Evolutionary conservation across 2,888 invertebrate genomes (phyloP), one percentile per base, ranked within the genome.

Genomic region (Parochlus steinenii): DNA sequence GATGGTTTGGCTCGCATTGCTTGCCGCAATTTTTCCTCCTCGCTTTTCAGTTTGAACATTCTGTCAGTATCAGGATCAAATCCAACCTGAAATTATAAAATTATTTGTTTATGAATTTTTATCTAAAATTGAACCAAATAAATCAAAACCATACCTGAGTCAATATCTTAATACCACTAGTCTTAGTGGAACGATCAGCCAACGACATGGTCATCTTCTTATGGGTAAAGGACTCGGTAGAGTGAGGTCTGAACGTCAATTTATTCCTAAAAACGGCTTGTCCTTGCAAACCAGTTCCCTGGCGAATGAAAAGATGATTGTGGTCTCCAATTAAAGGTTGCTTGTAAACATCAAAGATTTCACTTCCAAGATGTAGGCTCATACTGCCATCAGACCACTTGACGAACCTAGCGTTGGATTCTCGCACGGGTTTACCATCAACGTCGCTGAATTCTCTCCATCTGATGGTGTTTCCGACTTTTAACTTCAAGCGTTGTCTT

Each of bases 311-410:
- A 44, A 98, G 64, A 54, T 98, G 97, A 61, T 97, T 97, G 64
- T 92, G 90, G 55, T 95, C 95, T 8, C 92, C 92, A 67, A 83
- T 83, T 10, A 89, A 58, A 0, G 89, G 86, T 55, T 93, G 92
- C 45, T 83, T 82, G 55, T 95, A 90, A 0, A 98, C 86, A 56
- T 99, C 97, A 55, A 98, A 98, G 45, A 97, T 89, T 66, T 98
- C 98, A 20, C 83, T 80, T 16, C 98, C 98, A 38, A 98, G 70
- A 56, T 97, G 92, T 19, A 98, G 64, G 10, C 95, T 93, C 74
- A 93, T 81, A 46, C 90, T 92, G 17, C 97, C 97, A 56, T 98
- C 98, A 0, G 95, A 93, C 98, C 98, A 98, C 42, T 79, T 74
- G 2, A 98, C 89, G 51, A 95, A 75, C 33, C 95, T 69, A 1